Conservation (phyloP, 2,113 vertebrate species). For the Amazona guildingii region DNA sequence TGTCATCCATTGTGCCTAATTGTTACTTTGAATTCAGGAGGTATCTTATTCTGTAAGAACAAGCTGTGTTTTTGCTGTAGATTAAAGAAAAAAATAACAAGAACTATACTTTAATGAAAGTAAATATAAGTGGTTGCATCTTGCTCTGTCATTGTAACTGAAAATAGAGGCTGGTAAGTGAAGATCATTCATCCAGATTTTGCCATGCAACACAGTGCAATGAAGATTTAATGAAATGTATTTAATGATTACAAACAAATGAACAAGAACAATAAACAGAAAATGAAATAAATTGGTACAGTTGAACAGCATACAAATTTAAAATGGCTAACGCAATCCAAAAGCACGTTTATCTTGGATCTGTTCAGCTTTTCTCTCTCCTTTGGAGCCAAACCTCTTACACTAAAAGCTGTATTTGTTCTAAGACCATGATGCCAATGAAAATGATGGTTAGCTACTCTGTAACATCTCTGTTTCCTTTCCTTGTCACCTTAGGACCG, state of each 20-base stretch:
- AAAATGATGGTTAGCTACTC: rapidly evolving
- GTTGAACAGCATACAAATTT: not conserved
- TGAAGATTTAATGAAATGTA: not conserved
- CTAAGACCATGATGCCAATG: not conserved
- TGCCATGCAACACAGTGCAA: not conserved
- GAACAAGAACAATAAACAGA: not conserved
- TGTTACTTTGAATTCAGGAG: not conserved
- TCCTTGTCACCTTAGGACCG: not conserved
- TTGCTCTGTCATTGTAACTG: not conserved
- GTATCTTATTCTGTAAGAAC: not conserved
- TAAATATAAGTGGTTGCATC: not conserved
- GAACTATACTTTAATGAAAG: not conserved
- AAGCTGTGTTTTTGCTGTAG: not conserved
- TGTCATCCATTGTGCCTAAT: not conserved
- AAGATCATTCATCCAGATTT: not conserved
- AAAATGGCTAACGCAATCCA: not conserved
- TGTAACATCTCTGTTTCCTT: not conserved
- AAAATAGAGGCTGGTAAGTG: not conserved
- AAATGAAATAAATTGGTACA: not conserved
- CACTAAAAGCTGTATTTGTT: not conserved
- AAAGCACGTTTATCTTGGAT: not conserved
- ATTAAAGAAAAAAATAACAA: not conserved
- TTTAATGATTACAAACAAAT: not conserved
- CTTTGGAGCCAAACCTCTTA: not conserved
- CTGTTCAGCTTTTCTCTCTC: not conserved